Evolutionary conservation across 2,888 invertebrate genomes (phyloP), one percentile per base, ranked within the genome.

Genomic region (Himalopsyche anomala): DNA sequence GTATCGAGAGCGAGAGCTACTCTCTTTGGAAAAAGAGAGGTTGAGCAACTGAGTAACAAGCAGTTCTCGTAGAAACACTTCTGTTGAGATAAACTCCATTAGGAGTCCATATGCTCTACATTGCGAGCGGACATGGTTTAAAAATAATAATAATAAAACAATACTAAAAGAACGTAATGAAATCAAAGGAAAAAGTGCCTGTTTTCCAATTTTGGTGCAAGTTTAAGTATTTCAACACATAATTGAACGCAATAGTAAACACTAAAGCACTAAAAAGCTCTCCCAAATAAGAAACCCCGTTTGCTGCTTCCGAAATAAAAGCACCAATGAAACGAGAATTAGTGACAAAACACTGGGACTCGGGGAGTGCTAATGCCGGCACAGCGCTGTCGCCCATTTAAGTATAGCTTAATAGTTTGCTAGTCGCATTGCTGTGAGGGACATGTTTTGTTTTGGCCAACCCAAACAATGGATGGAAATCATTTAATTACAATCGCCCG

Each of bases 401-500:
- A 62, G 62, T 62, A 62, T 62, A 62, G 62, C 62, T 62, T 62
- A 62, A 28, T 62, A 62, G 62, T 62, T 62, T 51, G 51, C 51
- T 51, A 51, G 51, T 62, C 62, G 62, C 15, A 28, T 62, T 62
- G 28, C 62, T 62, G 19, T 62, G 62, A 62, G 62, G 15, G 62
- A 62, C 62, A 62, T 62, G 62, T 62, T 62, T 62, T 62, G 62
- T 62, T 62, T 62, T 19, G 74, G 82, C 55, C 85, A 42, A 69
- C 28, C 81, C 84, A 85, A 87, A 87, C 87, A 87, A 88, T 85
- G 88, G 87, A 87, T 87, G 84, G 84, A 85, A 88, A 86, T 88
- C 88, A 88, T 88, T 88, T 88, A 88, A 88, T 88, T 88, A 88
- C 87, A 88, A 87, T 87, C 88, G 84, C 79, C 84, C 82, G 81